phyloP scores from a whole-genome alignment of 37 sponge, comb jelly and placozoan species.

The Chondrosia reniformis region DNA sequence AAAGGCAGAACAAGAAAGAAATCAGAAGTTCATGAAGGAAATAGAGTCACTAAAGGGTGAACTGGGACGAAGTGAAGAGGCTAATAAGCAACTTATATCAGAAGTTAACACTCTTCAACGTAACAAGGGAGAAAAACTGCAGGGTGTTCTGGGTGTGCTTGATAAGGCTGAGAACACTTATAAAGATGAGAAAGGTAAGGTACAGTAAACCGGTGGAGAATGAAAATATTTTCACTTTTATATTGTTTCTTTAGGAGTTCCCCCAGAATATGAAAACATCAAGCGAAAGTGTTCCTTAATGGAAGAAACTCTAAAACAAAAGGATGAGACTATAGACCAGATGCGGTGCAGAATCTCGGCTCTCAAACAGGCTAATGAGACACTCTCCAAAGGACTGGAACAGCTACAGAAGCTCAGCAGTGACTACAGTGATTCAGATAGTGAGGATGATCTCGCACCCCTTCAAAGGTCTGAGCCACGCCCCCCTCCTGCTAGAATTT shows the following conservation, averaged over 20 bases:
- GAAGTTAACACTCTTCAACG: neutral
- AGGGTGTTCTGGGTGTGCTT: neutral
- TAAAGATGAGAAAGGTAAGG: neutral
- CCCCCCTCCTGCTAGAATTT: neutral
- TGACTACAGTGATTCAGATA: conserved; percentile 8
- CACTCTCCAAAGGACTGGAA: conserved; percentile 49
- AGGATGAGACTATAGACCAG: conserved; percentile 42
- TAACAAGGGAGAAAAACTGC: conserved; percentile 11
- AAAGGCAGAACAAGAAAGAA: neutral
- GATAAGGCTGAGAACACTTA: conserved; percentile 12
- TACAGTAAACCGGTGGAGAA: neutral
- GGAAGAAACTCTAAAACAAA: conserved; percentile 29
- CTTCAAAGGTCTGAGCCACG: neutral
- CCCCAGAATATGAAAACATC: conserved; percentile 37
- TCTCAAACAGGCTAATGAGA: conserved; percentile 51
- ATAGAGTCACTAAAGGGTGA: neutral
- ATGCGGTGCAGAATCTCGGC: conserved; percentile 48
- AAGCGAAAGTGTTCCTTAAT: conserved; percentile 37
- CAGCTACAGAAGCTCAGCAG: conserved; percentile 21
- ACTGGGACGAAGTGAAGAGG: conserved; percentile 11
- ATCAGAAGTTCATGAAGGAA: neutral
- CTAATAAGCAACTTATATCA: conserved; percentile 12
- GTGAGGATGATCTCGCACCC: neutral
- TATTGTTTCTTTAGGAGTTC: neutral
- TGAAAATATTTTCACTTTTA: neutral